These are phyloP conservation scores for Aythya baeri DNA, from an alignment of 2,113 vertebrate genomes.

Conservation along the genomic window DNA sequence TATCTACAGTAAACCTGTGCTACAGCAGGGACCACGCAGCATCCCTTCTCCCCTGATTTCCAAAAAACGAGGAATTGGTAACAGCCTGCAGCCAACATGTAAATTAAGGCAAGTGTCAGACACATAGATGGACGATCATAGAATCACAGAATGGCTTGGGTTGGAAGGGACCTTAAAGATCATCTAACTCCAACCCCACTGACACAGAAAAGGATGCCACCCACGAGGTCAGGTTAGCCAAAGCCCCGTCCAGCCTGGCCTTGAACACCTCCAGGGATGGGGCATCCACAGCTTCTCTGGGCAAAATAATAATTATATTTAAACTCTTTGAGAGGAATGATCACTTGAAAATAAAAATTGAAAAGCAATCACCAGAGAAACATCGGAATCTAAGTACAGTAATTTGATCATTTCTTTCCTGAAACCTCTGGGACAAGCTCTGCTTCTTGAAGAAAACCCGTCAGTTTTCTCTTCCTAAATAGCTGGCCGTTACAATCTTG, in stretches of 20 bases:
- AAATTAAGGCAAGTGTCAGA: not conserved
- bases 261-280: no score
- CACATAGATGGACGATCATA: not conserved
- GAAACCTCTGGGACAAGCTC: not conserved
- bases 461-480: not conserved
- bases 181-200: no score
- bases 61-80: not conserved
- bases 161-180: no score
- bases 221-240: no score
- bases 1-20: not conserved
- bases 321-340: not conserved
- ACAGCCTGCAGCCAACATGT: not conserved
- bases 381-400: not conserved
- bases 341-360: not conserved
- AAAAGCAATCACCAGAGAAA: not conserved
- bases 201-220: no score
- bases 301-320: not conserved
- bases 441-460: not conserved
- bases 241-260: no score
- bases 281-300: no score
- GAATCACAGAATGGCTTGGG: no score
- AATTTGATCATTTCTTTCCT: not conserved
- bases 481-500: not conserved
- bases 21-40: not conserved
- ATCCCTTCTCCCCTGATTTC: slow-evolving; percentile 6